A percentile compares a stretch with the other conserved stretches of the same genome.
Evolutionary conservation across 2,888 invertebrate species (phyloP).

Genomic region (Amorpha juglandis): DNA sequence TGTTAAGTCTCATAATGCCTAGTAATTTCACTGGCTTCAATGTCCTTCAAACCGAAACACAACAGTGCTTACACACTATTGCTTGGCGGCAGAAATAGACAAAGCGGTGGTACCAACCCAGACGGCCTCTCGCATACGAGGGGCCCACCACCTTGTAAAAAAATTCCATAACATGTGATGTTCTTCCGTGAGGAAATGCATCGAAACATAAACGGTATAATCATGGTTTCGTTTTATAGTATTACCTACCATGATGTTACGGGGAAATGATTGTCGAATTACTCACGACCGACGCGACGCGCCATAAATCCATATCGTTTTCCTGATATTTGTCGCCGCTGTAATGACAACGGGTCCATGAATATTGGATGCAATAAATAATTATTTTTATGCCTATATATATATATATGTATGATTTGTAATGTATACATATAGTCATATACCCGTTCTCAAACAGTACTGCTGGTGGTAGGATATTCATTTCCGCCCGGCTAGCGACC

Average conservation of each 20-base stretch:
- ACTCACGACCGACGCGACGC: conserved; percentile 35
- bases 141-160: too few species aligned
- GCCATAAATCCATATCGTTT: conserved; percentile 37
- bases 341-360: conserved; percentile 18
- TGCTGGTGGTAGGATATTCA: too few species aligned
- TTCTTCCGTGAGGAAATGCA: background rate
- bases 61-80: too few species aligned
- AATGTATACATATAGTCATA: too few species aligned
- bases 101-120: too few species aligned
- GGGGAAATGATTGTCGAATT: conserved; percentile 42
- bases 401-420: background rate
- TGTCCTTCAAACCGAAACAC: too few species aligned
- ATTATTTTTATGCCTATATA: conserved; percentile 2
- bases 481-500: too few species aligned
- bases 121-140: too few species aligned
- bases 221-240: conserved; percentile 22
- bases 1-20: too few species aligned
- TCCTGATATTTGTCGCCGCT: conserved; percentile 31
- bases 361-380: conserved; percentile 17
- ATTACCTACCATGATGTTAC: conserved; percentile 43
- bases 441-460: too few species aligned
- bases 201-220: background rate
- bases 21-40: too few species aligned
- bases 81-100: too few species aligned
- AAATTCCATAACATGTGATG: background rate